Evolutionary conservation across 2,888 invertebrate species (phyloP).

Genomic region (Torymus auratus): DNA sequence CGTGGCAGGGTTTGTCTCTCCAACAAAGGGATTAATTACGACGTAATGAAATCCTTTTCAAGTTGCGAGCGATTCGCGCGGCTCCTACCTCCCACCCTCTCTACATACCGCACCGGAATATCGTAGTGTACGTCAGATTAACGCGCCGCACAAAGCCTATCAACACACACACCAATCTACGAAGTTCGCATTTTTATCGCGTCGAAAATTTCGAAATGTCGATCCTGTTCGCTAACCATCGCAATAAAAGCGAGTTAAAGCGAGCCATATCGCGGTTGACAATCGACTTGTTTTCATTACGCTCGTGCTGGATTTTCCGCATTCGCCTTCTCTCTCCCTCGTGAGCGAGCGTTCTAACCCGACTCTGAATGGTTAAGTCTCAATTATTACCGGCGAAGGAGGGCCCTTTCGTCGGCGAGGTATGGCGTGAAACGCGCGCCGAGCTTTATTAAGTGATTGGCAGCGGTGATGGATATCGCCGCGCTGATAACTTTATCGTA

Average conservation of each 20-base stretch:
- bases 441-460: slow-evolving; percentile 30
- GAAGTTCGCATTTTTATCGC: neutral
- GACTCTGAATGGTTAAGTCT: neutral
- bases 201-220: neutral
- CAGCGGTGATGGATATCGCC: slow-evolving; percentile 18
- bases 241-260: no score
- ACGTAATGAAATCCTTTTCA: slow-evolving; percentile 44
- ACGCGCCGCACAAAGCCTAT: neutral
- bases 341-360: no score
- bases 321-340: no score
- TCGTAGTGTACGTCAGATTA: no score
- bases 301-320: no score
- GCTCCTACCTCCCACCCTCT: neutral
- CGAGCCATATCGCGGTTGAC: no score
- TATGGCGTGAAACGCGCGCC: neutral
- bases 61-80: neutral
- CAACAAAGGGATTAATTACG: slow-evolving; percentile 48
- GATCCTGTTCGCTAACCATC: no score
- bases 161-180: no score
- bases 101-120: no score
- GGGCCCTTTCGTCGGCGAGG: neutral
- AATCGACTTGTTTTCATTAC: no score
- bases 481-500: slow-evolving; percentile 20
- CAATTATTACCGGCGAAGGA: slow-evolving; percentile 3
- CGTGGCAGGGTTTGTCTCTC: neutral